Evolutionary conservation across 2,888 invertebrate genomes (phyloP).

Genomic region (Argyresthia goedartella): DNA sequence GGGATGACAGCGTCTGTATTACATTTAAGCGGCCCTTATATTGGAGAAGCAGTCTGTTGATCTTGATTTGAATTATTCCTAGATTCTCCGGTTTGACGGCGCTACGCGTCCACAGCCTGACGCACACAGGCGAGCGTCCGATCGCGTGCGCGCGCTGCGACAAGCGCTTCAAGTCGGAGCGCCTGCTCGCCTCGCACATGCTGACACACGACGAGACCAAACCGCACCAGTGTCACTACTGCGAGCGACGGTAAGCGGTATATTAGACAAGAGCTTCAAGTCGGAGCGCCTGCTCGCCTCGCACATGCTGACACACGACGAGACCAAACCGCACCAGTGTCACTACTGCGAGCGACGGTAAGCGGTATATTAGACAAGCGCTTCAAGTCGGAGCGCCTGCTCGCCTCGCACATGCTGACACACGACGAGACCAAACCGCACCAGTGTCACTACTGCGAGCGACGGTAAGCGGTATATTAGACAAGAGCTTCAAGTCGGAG

Average conservation of each 20-base stretch:
- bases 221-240: slow-evolving; percentile 65
- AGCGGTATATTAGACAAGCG: background rate
- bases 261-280: slow-evolving; percentile 39
- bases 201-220: slow-evolving; percentile 65
- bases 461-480: slow-evolving; percentile 9
- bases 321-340: background rate
- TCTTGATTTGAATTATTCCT: too few relatives aligned
- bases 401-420: background rate
- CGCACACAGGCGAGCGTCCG: slow-evolving; percentile 46
- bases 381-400: background rate
- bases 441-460: too few relatives aligned
- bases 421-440: background rate
- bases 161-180: slow-evolving; percentile 44
- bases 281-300: slow-evolving; percentile 46
- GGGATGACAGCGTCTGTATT: too few relatives aligned
- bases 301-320: slow-evolving; percentile 16
- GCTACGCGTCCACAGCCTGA: slow-evolving; percentile 38
- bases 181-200: slow-evolving; percentile 62
- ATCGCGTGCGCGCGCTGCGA: slow-evolving; percentile 47
- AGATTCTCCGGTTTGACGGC: slow-evolving; percentile 39
- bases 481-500: slow-evolving; percentile 43
- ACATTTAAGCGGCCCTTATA: too few relatives aligned
- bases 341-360: background rate
- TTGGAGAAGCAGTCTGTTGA: too few relatives aligned
- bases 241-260: slow-evolving; percentile 56